phyloP scores from a whole-genome alignment of 1,140 invertebrate genomes.

The Araneus ventricosus region DNA sequence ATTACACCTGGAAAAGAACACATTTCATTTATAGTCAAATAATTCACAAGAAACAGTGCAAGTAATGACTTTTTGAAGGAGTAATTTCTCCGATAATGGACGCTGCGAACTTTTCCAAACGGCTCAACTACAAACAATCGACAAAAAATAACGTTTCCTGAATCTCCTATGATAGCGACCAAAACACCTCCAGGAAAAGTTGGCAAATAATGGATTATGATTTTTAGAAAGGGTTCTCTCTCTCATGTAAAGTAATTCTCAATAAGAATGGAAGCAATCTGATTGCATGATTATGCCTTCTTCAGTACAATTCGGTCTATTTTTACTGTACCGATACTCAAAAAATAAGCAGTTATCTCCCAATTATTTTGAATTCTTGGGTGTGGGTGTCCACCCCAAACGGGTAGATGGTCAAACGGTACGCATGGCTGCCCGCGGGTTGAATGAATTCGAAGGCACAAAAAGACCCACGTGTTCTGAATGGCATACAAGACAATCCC shows the following conservation, averaged over 20 bases:
- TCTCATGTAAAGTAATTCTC: neutral
- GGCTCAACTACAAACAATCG: neutral
- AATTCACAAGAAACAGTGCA: no score
- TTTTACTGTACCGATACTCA: neutral
- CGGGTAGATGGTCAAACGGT: slow-evolving; percentile 47
- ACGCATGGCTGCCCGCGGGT: slow-evolving; percentile 46
- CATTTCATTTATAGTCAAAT: no score
- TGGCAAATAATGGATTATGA: neutral
- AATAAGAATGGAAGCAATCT: neutral
- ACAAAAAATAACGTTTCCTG: neutral
- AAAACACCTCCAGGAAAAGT: neutral
- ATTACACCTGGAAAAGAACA: no score
- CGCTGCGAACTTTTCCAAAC: neutral
- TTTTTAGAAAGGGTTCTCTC: neutral
- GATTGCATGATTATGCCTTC: neutral
- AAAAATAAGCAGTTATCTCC: neutral
- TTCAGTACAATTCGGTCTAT: neutral
- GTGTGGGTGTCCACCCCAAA: slow-evolving; percentile 39
- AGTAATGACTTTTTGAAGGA: no score
- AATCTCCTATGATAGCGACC: neutral
- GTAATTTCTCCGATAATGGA: neutral
- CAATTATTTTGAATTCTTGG: slow-evolving; percentile 13
- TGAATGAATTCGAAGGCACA: slow-evolving; percentile 48
- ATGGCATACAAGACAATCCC: slow-evolving; percentile 23
- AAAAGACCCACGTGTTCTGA: slow-evolving; percentile 46